Conservation (phyloP, 2,888 invertebrate genomes). For the Odontocerum albicorne region DNA sequence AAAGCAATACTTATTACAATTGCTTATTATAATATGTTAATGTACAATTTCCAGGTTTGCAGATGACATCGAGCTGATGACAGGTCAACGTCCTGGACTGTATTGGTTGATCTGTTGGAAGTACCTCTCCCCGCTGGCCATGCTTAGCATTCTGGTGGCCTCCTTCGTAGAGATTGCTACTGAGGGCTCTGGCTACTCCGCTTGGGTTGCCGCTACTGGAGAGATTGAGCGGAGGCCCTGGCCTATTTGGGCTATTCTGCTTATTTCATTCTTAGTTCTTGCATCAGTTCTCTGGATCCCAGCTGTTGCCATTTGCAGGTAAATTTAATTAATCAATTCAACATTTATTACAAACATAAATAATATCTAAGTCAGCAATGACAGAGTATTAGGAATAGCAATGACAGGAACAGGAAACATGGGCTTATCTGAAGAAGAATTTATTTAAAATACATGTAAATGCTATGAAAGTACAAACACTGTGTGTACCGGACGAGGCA, state of each 20-base stretch:
- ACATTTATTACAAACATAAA: no score
- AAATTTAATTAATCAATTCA: no score
- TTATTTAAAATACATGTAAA: no score
- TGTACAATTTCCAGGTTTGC: conserved; percentile 77
- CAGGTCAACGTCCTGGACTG: conserved; percentile 81
- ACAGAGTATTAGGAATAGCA: no score
- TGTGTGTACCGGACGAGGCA: no score
- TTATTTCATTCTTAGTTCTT: conserved; percentile 73
- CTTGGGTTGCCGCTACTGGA: conserved; percentile 77
- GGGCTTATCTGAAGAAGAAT: no score
- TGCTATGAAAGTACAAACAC: no score
- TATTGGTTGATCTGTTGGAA: conserved; percentile 97
- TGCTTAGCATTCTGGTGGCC: conserved; percentile 82
- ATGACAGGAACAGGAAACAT: no score
- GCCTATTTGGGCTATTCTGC: conserved; percentile 81
- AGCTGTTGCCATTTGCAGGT: conserved; percentile 78
- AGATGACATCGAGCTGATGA: conserved; percentile 94
- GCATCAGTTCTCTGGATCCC: conserved; percentile 90
- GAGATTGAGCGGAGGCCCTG: conserved; percentile 77
- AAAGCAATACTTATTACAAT: no score
- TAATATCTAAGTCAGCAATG: no score
- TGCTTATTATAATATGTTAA: no score
- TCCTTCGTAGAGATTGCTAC: conserved; percentile 79
- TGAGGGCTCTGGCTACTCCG: conserved; percentile 82
- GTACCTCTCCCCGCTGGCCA: conserved; percentile 86